Evolutionary conservation across 2,888 invertebrate species (phyloP).

Genomic region (Eucriotettix oculatus): DNA sequence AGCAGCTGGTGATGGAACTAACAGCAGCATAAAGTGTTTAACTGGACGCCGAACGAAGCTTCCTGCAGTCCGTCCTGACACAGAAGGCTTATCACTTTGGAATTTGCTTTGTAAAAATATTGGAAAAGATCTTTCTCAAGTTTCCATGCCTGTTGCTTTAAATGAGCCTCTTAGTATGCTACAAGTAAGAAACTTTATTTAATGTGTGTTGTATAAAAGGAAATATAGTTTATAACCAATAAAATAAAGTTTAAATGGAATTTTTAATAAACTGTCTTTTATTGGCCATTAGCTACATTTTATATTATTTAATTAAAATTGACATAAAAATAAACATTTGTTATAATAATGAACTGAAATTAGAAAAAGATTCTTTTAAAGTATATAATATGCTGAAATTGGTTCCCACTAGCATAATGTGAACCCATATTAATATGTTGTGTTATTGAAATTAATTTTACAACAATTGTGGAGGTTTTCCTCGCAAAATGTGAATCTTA

Average conservation of each 20-base stretch:
- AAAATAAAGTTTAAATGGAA: no score
- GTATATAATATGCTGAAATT: no score
- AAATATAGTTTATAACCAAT: background rate
- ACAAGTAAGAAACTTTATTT: slow-evolving; percentile 31
- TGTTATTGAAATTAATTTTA: no score
- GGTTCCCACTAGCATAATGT: no score
- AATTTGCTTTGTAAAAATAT: slow-evolving; percentile 65
- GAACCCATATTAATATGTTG: no score
- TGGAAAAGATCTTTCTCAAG: slow-evolving; percentile 70
- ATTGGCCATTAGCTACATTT: background rate
- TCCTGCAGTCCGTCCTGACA: slow-evolving; percentile 52
- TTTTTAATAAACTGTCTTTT: background rate
- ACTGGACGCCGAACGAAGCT: slow-evolving; percentile 48
- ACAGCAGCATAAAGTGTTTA: slow-evolving; percentile 8
- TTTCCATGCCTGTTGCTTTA: slow-evolving; percentile 73
- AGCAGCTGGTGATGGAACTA: slow-evolving; percentile 2
- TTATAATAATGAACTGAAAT: background rate
- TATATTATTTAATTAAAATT: background rate
- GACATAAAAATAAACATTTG: background rate
- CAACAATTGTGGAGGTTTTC: no score
- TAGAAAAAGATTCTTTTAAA: no score
- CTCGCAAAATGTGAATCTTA: no score
- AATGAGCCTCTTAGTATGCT: slow-evolving; percentile 71
- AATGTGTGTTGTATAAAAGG: background rate
- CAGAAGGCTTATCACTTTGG: slow-evolving; percentile 64